These are phyloP conservation scores for Gastracanthus pulcherrimus DNA, from an alignment of 2,888 invertebrate genomes.

Conservation along the genomic window DNA sequence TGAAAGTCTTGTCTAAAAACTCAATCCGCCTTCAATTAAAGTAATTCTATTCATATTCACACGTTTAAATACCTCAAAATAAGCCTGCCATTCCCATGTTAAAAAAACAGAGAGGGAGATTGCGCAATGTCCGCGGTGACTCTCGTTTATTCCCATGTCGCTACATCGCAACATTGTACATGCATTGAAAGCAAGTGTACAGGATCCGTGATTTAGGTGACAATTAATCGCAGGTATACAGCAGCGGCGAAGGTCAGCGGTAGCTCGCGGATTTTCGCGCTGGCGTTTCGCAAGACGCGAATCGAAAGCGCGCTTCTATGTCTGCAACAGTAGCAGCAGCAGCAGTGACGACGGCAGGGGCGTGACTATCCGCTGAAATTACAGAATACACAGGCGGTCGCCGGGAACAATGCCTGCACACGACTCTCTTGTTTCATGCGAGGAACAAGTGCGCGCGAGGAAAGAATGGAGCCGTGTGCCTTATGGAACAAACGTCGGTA, in stretches of 20 bases:
- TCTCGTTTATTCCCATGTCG: not conserved
- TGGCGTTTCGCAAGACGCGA: not conserved
- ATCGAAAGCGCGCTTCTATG: too few species aligned
- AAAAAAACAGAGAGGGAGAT: not conserved
- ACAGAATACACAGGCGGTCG: not conserved
- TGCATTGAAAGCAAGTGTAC: not conserved
- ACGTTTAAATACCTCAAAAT: not conserved
- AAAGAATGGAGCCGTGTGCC: conserved; percentile 17
- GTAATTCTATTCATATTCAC: conserved; percentile 7
- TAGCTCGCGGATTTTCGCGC: conserved; percentile 18
- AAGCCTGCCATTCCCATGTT: not conserved
- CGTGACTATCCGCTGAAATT: conserved; percentile 36
- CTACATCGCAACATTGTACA: not conserved
- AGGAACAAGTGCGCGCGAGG: conserved; percentile 23
- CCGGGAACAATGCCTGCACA: conserved; percentile 20
- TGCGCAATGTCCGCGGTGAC: not conserved
- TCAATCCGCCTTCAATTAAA: not conserved
- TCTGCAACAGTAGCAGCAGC: too few species aligned
- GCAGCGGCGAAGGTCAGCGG: conserved; percentile 28
- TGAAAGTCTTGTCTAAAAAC: not conserved
- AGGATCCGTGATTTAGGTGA: not conserved
- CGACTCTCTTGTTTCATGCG: conserved; percentile 34
- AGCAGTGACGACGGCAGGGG: too few species aligned
- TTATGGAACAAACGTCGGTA: not conserved
- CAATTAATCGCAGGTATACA: too few species aligned